phyloP scores from a whole-genome alignment of 2,113 vertebrate species.

The Rana temporaria region DNA sequence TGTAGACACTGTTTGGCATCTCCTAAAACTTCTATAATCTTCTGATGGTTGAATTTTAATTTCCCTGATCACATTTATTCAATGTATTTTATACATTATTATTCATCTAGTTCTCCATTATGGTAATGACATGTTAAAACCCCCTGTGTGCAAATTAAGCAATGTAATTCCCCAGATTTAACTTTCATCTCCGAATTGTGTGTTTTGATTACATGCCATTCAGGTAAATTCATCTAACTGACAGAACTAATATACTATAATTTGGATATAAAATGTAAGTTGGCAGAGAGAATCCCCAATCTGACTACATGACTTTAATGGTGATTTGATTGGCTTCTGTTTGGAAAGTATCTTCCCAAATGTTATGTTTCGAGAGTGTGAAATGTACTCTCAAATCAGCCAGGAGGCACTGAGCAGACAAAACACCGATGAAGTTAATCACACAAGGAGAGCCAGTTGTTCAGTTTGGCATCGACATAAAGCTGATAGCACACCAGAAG shows the following conservation, averaged over 20 bases:
- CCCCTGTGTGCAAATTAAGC: constrained; percentile 24
- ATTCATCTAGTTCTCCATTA: constrained; percentile 3
- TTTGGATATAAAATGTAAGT: constrained; percentile 48
- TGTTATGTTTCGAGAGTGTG: constrained; percentile 55
- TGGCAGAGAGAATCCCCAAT: constrained; percentile 51
- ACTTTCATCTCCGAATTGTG: constrained; percentile 27
- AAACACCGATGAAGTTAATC: constrained; percentile 58
- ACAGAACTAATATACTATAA: constrained; percentile 50
- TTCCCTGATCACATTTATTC: neutral
- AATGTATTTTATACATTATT: neutral
- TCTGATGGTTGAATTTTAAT: neutral
- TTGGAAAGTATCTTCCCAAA: constrained; percentile 46
- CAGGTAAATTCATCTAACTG: constrained; percentile 53
- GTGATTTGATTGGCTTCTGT: constrained; percentile 56
- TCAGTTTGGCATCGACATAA: constrained; percentile 63
- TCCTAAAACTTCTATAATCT: too few species aligned
- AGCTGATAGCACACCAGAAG: constrained; percentile 61
- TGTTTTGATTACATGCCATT: constrained; percentile 52
- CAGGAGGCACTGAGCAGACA: constrained; percentile 44
- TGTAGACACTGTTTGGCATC: too few species aligned
- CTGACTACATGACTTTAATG: constrained; percentile 52
- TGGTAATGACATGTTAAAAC: constrained; percentile 23
- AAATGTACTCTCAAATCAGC: constrained; percentile 60
- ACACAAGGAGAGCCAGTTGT: constrained; percentile 59
- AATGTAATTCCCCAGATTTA: constrained; percentile 41